Conservation (phyloP, 2,113 vertebrate species). For the Platichthys stellatus region DNA sequence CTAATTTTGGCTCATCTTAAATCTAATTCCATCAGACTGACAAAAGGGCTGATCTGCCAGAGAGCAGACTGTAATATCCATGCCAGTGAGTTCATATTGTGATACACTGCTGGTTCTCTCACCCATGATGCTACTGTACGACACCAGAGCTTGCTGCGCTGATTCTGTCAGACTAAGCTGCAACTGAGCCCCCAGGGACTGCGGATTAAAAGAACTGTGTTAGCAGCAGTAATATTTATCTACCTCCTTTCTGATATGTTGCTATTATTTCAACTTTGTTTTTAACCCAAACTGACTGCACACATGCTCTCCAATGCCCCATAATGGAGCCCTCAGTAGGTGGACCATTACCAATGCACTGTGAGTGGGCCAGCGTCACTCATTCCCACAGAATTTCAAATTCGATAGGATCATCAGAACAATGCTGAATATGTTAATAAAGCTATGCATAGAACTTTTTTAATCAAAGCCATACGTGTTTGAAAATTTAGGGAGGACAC, state of each 20-base stretch:
- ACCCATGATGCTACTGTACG: background rate
- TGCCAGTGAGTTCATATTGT: slow-evolving; percentile 15
- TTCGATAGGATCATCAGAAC: slow-evolving; percentile 13
- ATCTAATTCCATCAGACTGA: background rate
- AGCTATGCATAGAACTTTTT: background rate
- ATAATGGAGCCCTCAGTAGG: slow-evolving; percentile 26
- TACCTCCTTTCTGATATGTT: background rate
- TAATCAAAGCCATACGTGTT: too few relatives aligned
- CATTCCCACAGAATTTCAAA: slow-evolving; percentile 28
- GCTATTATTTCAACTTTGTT: background rate
- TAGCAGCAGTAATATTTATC: background rate
- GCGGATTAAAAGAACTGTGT: slow-evolving; percentile 4
- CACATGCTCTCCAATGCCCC: background rate
- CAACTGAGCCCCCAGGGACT: background rate
- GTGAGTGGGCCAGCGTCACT: slow-evolving; percentile 37
- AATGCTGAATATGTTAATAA: background rate
- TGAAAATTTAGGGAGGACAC: too few relatives aligned
- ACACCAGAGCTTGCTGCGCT: slow-evolving; percentile 11
- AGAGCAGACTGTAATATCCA: slow-evolving; percentile 4
- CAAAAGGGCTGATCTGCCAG: background rate
- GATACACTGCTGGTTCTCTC: slow-evolving; percentile 3
- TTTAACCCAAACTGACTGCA: background rate
- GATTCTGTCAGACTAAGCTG: slow-evolving; percentile 36
- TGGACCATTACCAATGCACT: slow-evolving; percentile 44
- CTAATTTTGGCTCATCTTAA: background rate